phyloP scores from a whole-genome alignment of 2,888 invertebrate species.

The Apomyelois bistriatella region DNA sequence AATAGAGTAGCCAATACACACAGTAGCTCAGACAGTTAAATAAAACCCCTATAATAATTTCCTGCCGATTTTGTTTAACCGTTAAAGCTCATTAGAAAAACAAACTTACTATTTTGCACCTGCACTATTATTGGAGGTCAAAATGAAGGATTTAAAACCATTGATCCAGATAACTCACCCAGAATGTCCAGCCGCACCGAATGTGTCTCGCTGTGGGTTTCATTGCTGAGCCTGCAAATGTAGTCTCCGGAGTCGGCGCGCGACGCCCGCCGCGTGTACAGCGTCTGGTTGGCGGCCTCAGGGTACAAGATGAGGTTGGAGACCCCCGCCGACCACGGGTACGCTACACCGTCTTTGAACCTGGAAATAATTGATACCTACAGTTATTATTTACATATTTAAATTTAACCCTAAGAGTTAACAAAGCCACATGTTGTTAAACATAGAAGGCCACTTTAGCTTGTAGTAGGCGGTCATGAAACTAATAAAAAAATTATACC shows the following conservation, averaged over 20 bases:
- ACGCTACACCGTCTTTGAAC: conserved; percentile 87
- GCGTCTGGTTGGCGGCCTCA: conserved; percentile 88
- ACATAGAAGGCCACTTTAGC: no score
- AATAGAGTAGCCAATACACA: no score
- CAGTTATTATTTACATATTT: neutral
- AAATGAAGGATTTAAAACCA: neutral
- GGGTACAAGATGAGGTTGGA: conserved; percentile 87
- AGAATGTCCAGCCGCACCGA: conserved; percentile 83
- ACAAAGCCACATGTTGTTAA: no score
- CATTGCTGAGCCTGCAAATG: conserved; percentile 86
- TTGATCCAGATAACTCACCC: conserved; percentile 68
- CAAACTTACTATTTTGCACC: no score
- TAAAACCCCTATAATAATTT: no score
- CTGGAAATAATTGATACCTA: conserved; percentile 61
- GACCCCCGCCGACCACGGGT: conserved; percentile 87
- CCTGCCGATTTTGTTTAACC: no score
- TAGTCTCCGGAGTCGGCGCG: conserved; percentile 86
- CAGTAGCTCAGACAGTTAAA: no score
- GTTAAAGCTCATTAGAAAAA: no score
- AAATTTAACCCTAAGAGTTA: no score
- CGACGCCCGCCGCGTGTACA: conserved; percentile 83
- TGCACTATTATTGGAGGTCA: neutral
- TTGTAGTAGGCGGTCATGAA: no score
- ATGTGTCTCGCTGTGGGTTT: conserved; percentile 82
- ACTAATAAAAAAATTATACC: no score